Evolutionary conservation across 2,113 vertebrate genomes (phyloP).

Genomic region (Tyto alba): DNA sequence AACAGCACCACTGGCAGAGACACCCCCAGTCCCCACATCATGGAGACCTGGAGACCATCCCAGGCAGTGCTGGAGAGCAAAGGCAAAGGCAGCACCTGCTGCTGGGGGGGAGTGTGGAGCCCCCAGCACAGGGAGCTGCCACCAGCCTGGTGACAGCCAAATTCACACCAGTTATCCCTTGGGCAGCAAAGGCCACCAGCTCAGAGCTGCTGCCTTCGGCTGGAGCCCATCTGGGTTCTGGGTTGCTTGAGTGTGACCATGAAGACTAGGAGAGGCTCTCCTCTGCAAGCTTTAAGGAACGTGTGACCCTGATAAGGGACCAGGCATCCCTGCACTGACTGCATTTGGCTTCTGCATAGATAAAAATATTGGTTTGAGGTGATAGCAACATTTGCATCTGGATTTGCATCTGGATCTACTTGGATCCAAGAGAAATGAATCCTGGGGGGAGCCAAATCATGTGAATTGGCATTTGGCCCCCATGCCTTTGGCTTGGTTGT

Average conservation of each 20-base stretch:
- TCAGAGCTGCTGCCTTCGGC: background rate
- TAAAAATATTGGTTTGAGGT: background rate
- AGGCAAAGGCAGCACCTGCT: background rate
- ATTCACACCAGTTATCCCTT: too few relatives aligned
- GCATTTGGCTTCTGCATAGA: background rate
- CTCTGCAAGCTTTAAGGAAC: background rate
- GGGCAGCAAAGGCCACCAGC: background rate
- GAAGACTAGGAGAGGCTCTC: background rate
- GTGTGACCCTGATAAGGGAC: background rate
- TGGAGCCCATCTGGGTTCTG: accelerated
- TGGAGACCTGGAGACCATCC: background rate
- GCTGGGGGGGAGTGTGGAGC: accelerated
- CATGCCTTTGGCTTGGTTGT: background rate
- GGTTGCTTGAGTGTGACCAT: background rate
- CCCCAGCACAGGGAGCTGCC: background rate
- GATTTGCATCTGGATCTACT: background rate
- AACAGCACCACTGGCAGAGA: background rate
- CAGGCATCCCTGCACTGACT: background rate
- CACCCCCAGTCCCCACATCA: accelerated
- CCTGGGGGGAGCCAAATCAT: background rate
- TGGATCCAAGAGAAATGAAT: background rate
- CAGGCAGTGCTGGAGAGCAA: background rate
- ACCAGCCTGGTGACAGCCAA: background rate
- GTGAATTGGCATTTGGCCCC: background rate
- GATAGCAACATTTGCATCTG: background rate